These are phyloP conservation scores for Papilio protenor DNA, from an alignment of 2,888 invertebrate genomes.

Conservation along the genomic window DNA sequence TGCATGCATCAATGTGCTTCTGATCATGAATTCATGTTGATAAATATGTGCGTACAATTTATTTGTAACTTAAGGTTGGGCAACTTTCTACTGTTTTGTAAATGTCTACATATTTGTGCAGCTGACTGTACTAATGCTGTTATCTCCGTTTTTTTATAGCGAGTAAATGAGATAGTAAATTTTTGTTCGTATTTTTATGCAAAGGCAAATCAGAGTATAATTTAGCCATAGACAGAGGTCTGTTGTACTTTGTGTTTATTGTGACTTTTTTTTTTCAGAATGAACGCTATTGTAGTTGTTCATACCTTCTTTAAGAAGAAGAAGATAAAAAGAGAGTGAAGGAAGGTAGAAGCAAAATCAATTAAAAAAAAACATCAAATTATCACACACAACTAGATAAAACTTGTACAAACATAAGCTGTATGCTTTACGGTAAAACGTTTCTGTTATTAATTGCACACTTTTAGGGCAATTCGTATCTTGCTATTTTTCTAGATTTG, in stretches of 20 bases:
- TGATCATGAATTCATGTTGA: too few relatives aligned
- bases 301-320: constrained; percentile 74
- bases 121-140: background rate
- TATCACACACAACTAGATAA: constrained; percentile 53
- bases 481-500: constrained; percentile 11
- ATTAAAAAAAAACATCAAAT: constrained; percentile 41
- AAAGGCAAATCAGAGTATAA: background rate
- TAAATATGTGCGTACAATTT: too few relatives aligned
- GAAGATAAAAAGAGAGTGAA: constrained; percentile 60
- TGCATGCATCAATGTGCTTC: too few relatives aligned
- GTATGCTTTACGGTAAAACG: constrained; percentile 16
- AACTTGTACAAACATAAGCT: constrained; percentile 44
- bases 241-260: background rate
- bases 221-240: background rate
- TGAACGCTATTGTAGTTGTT: constrained; percentile 72
- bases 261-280: constrained; percentile 64
- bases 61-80: too few relatives aligned
- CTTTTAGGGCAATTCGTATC: constrained; percentile 8
- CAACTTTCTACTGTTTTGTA: too few relatives aligned
- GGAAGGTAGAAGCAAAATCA: constrained; percentile 35
- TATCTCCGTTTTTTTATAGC: background rate
- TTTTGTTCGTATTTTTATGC: background rate
- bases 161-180: background rate
- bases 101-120: too few relatives aligned
- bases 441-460: constrained; percentile 3